phyloP scores from a whole-genome alignment of 2,888 invertebrate genomes.

The Hemistola chrysoprasaria region DNA sequence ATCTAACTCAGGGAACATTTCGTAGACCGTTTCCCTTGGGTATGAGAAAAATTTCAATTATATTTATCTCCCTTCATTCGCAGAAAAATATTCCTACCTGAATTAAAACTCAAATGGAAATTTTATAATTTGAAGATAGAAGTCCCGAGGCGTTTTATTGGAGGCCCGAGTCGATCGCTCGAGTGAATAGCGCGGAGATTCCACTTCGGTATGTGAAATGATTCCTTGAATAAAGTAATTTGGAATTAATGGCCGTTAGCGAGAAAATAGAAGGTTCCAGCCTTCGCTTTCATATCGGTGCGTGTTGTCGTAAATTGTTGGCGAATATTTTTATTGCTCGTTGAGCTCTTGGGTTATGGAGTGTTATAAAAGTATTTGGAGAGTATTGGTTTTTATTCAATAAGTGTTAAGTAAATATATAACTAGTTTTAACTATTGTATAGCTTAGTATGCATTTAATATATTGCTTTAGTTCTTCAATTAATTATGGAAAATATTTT shows the following conservation, averaged over 20 bases:
- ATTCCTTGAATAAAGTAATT: constrained; percentile 21
- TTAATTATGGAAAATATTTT: no score
- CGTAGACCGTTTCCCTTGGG: constrained; percentile 39
- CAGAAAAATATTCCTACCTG: no score
- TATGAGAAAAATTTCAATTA: constrained; percentile 68
- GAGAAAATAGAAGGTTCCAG: no score
- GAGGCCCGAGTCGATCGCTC: no score
- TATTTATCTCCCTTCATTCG: constrained; percentile 32
- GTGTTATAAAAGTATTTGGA: no score
- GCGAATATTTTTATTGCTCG: neutral
- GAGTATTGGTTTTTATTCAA: no score
- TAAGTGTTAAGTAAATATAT: no score
- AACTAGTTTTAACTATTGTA: no score
- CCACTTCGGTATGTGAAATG: constrained; percentile 20
- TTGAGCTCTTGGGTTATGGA: no score
- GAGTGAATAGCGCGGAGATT: constrained; percentile 17
- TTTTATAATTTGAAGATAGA: constrained; percentile 57
- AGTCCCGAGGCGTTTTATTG: constrained; percentile 39
- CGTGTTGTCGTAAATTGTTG: neutral
- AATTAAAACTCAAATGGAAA: constrained; percentile 53
- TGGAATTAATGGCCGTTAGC: constrained; percentile 15
- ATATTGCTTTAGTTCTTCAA: no score
- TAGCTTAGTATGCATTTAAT: no score
- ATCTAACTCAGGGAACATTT: constrained; percentile 33
- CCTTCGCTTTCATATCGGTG: neutral